Evolutionary conservation across 1,140 invertebrate genomes (phyloP).

Genomic region (Hycleus phaleratus): DNA sequence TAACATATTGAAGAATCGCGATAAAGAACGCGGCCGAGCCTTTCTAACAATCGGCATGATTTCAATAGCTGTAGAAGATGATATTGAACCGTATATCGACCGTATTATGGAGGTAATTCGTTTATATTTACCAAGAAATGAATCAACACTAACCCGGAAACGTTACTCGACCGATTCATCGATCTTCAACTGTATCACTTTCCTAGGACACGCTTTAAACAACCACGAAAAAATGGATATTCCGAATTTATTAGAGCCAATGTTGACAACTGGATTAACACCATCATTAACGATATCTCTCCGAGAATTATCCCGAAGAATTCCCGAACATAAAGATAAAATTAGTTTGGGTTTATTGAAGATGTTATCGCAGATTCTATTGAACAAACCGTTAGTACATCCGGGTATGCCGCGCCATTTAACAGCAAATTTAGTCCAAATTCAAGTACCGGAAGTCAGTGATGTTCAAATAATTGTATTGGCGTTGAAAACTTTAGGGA

Average conservation of each 20-base stretch:
- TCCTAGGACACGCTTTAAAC: conserved; percentile 80
- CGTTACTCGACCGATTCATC: conserved; percentile 72
- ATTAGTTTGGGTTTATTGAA: conserved; percentile 88
- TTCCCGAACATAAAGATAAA: conserved; percentile 79
- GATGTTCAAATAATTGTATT: conserved; percentile 82
- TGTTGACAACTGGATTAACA: conserved; percentile 87
- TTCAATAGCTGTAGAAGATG: conserved; percentile 78
- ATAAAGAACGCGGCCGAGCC: conserved; percentile 75
- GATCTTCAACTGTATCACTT: conserved; percentile 91
- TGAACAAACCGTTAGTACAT: conserved; percentile 77
- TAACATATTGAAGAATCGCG: conserved; percentile 62
- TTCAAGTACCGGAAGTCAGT: conserved; percentile 44
- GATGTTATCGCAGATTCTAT: conserved; percentile 80
- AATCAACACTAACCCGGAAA: conserved; percentile 58
- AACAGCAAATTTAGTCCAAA: conserved; percentile 38
- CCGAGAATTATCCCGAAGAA: conserved; percentile 78
- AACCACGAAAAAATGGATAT: conserved; percentile 63
- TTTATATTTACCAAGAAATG: conserved; percentile 70
- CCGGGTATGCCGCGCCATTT: conserved; percentile 62
- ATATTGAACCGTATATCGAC: conserved; percentile 72
- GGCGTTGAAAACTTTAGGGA: conserved; percentile 88
- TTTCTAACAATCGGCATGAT: conserved; percentile 83
- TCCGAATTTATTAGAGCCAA: conserved; percentile 77
- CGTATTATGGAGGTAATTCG: conserved; percentile 84
- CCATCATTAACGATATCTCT: conserved; percentile 85